Conservation (phyloP, 1,140 invertebrate genomes). For the Luehdorfia chinensis region DNA sequence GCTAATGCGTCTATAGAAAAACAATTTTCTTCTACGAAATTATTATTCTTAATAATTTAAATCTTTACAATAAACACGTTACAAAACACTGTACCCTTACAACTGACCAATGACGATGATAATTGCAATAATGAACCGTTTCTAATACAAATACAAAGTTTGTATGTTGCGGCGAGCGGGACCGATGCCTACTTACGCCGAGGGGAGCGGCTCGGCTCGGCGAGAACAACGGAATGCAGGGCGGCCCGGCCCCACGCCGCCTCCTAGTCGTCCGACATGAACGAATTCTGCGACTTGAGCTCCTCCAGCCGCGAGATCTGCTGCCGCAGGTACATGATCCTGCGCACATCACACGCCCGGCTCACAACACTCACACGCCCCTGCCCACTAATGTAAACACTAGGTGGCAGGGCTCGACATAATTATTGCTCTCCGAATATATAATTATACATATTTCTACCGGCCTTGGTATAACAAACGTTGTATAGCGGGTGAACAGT, state of each 20-base stretch:
- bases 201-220: too few relatives aligned
- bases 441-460: too few relatives aligned
- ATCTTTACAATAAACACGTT: conserved; percentile 59
- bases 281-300: conserved; percentile 94
- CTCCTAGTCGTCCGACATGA: conserved; percentile 86
- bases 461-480: too few relatives aligned
- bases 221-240: conserved; percentile 32
- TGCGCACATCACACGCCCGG: conserved; percentile 75
- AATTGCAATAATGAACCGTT: conserved; percentile 11
- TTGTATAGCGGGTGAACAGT: too few relatives aligned
- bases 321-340: conserved; percentile 93
- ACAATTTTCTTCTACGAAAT: conserved; percentile 39
- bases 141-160: conserved; percentile 1
- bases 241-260: conserved; percentile 42
- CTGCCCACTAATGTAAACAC: too few relatives aligned
- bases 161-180: too few relatives aligned
- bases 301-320: conserved; percentile 93
- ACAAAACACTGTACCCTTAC: conserved; percentile 63
- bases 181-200: too few relatives aligned
- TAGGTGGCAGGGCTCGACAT: too few relatives aligned
- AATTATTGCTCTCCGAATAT: too few relatives aligned
- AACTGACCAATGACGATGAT: conserved; percentile 41
- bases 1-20: conserved; percentile 21
- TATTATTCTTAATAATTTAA: conserved; percentile 54
- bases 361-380: too few relatives aligned